A percentile compares a stretch with the other conserved stretches of the same genome.
phyloP scores from a whole-genome alignment of 2,888 invertebrate species.

The Luperina testacea region DNA sequence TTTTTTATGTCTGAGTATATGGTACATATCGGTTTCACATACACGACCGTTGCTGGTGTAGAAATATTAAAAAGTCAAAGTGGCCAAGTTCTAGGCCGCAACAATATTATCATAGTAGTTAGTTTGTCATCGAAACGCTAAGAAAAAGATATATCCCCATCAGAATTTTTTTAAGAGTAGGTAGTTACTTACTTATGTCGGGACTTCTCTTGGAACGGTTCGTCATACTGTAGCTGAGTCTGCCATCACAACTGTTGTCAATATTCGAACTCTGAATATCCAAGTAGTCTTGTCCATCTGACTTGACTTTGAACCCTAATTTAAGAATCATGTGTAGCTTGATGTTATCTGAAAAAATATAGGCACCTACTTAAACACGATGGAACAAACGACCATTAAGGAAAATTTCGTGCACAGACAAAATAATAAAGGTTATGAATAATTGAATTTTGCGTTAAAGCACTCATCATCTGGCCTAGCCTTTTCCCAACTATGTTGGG shows the following conservation, averaged over 20 bases:
- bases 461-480: no score
- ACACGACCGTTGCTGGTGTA: no score
- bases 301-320: conserved; percentile 64
- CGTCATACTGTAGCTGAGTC: conserved; percentile 76
- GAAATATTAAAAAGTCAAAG: no score
- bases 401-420: background rate
- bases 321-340: conserved; percentile 70
- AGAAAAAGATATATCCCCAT: no score
- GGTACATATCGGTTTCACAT: no score
- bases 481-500: no score
- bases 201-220: conserved; percentile 79
- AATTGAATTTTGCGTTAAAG: background rate
- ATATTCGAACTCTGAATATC: conserved; percentile 68
- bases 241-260: conserved; percentile 76
- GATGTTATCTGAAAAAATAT: conserved; percentile 74
- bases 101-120: no score
- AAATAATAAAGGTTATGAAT: background rate
- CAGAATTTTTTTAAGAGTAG: background rate
- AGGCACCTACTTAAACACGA: conserved; percentile 9
- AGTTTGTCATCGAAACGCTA: no score
- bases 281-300: conserved; percentile 72
- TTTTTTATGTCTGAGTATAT: no score
- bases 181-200: conserved; percentile 76
- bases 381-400: conserved; percentile 3
- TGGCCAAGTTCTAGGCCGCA: no score